These are phyloP conservation scores for Globicephala melas DNA, from an alignment of 2,113 vertebrate genomes.

Conservation along the genomic window DNA sequence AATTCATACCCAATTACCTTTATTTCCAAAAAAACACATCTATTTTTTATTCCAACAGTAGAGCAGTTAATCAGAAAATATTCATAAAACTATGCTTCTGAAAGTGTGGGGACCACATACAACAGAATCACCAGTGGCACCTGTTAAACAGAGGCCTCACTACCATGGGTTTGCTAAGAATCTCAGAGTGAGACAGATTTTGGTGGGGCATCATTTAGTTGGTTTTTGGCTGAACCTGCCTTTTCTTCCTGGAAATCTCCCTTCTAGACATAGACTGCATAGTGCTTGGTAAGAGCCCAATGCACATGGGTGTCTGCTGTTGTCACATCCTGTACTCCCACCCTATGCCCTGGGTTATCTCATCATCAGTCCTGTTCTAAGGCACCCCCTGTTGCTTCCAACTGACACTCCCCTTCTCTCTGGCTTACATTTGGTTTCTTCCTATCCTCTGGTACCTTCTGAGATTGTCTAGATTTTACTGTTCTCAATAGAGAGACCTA, in stretches of 20 bases:
- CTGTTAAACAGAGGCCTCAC: neutral
- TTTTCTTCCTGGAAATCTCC: neutral
- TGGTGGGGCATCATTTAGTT: neutral
- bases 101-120: neutral
- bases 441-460: neutral
- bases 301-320: neutral
- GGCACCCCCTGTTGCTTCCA: neutral
- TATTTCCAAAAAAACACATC: neutral
- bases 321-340: neutral
- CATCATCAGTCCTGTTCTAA: neutral
- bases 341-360: neutral
- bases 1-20: neutral
- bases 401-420: neutral
- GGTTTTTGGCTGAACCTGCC: neutral
- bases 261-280: neutral
- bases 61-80: conserved; percentile 5
- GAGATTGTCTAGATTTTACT: neutral
- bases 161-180: neutral
- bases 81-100: conserved; percentile 4
- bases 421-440: neutral
- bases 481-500: neutral
- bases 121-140: neutral
- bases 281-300: neutral
- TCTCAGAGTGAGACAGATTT: neutral
- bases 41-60: conserved; percentile 19